Conservation (phyloP, 2,888 invertebrate genomes). For the Conops quadrifasciatus region DNA sequence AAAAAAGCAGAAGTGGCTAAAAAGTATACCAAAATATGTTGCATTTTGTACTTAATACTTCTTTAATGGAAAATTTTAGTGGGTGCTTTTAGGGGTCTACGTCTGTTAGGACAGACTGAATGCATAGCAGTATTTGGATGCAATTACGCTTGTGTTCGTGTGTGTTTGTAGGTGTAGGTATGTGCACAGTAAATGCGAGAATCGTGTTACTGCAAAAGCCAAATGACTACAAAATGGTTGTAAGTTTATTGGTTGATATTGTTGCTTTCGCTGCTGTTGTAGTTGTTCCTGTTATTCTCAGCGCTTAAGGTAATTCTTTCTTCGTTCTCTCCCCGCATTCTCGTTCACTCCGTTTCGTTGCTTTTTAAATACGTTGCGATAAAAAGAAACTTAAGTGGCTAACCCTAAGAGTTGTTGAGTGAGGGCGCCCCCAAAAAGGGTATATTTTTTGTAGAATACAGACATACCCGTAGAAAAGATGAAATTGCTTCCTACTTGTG, state of each 20-base stretch:
- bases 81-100: not conserved
- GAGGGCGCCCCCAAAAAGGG: no score
- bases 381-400: not conserved
- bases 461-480: no score
- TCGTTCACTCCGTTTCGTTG: no score
- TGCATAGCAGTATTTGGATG: not conserved
- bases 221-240: conserved; percentile 9
- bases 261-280: conserved; percentile 4
- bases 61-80: conserved; percentile 16
- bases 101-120: not conserved
- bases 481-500: not conserved
- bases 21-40: conserved; percentile 2
- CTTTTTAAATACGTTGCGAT: no score
- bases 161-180: not conserved
- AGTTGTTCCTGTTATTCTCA: not conserved
- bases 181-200: conserved; percentile 9
- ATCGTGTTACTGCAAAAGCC: conserved; percentile 3
- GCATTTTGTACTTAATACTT: not conserved
- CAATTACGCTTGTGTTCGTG: not conserved
- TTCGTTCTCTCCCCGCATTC: no score
- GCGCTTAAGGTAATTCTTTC: not conserved
- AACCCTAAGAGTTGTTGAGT: not conserved
- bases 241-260: not conserved
- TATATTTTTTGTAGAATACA: no score
- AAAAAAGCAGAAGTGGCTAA: conserved; percentile 2